Evolutionary conservation across 1,140 invertebrate species (phyloP).

Genomic region (Chrysomallon squamiferum): DNA sequence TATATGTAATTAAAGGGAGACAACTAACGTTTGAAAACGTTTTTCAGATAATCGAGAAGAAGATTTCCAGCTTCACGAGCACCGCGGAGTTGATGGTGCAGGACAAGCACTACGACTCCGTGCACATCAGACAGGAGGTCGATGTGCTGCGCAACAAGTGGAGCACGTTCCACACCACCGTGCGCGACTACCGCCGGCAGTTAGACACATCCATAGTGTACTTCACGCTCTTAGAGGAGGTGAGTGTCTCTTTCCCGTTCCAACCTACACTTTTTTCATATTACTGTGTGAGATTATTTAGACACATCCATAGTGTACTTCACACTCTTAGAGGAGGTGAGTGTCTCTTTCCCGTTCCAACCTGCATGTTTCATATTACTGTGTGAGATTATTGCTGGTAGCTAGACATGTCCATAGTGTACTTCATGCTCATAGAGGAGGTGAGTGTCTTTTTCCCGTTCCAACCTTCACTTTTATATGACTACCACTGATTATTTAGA

Average conservation of each 20-base stretch:
- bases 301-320: slow-evolving; percentile 69
- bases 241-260: slow-evolving; percentile 39
- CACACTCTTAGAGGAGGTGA: slow-evolving; percentile 69
- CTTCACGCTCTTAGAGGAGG: slow-evolving; percentile 70
- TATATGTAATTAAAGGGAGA: too few species aligned
- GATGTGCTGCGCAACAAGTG: slow-evolving; percentile 75
- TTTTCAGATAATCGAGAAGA: slow-evolving; percentile 73
- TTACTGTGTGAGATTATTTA: background rate
- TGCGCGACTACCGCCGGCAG: slow-evolving; percentile 71
- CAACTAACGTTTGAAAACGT: background rate
- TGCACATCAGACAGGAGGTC: slow-evolving; percentile 68
- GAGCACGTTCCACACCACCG: slow-evolving; percentile 75
- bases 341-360: too few species aligned
- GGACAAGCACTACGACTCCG: slow-evolving; percentile 68
- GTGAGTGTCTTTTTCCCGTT: slow-evolving; percentile 14
- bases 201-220: slow-evolving; percentile 69
- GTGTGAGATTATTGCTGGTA: slow-evolving; percentile 54
- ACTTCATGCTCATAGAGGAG: too few species aligned
- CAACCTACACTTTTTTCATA: background rate
- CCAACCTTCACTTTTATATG: background rate
- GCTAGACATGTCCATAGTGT: too few species aligned
- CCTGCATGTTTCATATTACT: background rate
- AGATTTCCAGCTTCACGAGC: slow-evolving; percentile 76
- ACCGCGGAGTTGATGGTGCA: slow-evolving; percentile 73
- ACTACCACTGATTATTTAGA: slow-evolving; percentile 44